These are phyloP conservation scores for Ennomos erosarius DNA, from an alignment of 2,888 invertebrate species.

Conservation along the genomic window DNA sequence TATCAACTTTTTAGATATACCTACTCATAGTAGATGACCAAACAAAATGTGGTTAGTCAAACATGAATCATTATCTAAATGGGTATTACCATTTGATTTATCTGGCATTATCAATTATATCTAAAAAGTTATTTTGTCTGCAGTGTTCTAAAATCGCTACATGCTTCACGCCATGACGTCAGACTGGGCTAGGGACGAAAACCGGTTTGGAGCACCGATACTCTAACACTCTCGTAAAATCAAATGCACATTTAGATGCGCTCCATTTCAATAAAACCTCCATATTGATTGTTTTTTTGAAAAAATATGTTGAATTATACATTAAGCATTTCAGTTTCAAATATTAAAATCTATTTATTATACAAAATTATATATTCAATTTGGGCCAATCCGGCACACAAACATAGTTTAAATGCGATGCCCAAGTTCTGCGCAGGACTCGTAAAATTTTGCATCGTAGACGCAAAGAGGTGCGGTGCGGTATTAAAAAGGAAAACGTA, in stretches of 20 bases:
- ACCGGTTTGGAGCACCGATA: conserved; percentile 17
- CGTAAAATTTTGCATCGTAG: conserved; percentile 73
- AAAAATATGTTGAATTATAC: too few relatives aligned
- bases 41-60: background rate
- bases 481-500: conserved; percentile 40
- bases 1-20: background rate
- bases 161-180: conserved; percentile 22
- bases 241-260: conserved; percentile 24
- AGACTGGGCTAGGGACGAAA: conserved; percentile 11
- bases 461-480: conserved; percentile 54
- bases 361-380: background rate
- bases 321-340: too few relatives aligned
- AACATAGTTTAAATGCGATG: conserved; percentile 47
- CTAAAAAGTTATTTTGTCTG: conserved; percentile 4
- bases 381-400: conserved; percentile 27
- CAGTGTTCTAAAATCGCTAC: conserved; percentile 19
- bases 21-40: background rate
- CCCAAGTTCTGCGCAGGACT: conserved; percentile 63
- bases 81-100: conserved; percentile 8
- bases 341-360: too few relatives aligned
- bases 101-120: conserved; percentile 8
- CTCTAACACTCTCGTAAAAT: conserved; percentile 12
- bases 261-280: conserved; percentile 4
- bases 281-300: too few relatives aligned
- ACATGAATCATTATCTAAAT: conserved; percentile 9